These are phyloP conservation scores for Pseudomyrmex gracilis DNA, from an alignment of 1,140 invertebrate species.

Conservation along the genomic window DNA sequence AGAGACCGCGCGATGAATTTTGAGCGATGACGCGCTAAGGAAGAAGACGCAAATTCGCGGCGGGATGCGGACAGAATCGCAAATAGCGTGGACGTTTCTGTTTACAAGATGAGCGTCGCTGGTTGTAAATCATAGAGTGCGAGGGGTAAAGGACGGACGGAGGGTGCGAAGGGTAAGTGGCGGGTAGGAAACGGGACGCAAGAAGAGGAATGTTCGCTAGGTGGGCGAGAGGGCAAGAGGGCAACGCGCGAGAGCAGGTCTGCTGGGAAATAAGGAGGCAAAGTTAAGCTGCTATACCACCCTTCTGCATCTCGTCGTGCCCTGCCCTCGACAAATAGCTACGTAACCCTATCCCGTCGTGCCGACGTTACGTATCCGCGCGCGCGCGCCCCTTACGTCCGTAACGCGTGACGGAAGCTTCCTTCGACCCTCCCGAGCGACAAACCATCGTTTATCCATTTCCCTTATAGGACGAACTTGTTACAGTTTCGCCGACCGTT, in stretches of 20 bases:
- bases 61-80: conserved; percentile 55
- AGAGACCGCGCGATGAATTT: conserved; percentile 64
- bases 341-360: conserved; percentile 77
- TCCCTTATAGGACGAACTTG: conserved; percentile 53
- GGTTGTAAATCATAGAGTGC: conserved; percentile 82
- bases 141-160: conserved; percentile 64
- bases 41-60: conserved; percentile 19
- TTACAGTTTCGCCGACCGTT: conserved; percentile 55
- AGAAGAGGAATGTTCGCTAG: conserved; percentile 76
- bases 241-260: conserved; percentile 73
- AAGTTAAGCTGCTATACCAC: conserved; percentile 77
- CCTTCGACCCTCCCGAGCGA: conserved; percentile 33
- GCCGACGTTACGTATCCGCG: conserved; percentile 44
- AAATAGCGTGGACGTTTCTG: conserved; percentile 65
- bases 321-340: conserved; percentile 82
- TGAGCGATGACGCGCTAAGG: conserved; percentile 41
- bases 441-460: conserved; percentile 69
- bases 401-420: conserved; percentile 66
- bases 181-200: conserved; percentile 44
- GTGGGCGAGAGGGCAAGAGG: conserved; percentile 57
- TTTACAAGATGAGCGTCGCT: conserved; percentile 82
- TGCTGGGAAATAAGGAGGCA: conserved; percentile 85
- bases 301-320: conserved; percentile 69
- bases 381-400: conserved; percentile 33
- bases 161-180: conserved; percentile 58